These are phyloP conservation scores for Chymomyza fuscimana DNA, from an alignment of 2,888 invertebrate genomes.

Conservation along the genomic window DNA sequence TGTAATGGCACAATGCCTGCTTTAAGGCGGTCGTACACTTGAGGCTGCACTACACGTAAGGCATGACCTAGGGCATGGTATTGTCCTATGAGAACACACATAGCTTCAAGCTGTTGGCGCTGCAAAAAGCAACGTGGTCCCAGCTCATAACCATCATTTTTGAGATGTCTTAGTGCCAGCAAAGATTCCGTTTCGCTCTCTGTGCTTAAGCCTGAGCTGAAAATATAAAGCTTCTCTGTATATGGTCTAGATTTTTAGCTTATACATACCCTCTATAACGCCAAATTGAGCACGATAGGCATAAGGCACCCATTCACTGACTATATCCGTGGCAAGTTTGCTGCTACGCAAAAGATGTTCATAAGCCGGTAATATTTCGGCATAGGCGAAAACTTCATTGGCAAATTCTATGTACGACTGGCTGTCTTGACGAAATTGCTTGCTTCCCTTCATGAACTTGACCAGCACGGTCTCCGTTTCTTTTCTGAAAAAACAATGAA, in stretches of 20 bases:
- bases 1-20: conserved; percentile 63
- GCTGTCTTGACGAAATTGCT: conserved; percentile 68
- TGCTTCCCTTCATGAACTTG: conserved; percentile 78
- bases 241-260: neutral
- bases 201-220: conserved; percentile 50
- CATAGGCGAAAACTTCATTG: conserved; percentile 77
- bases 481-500: conserved; percentile 27
- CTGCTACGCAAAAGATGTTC: conserved; percentile 60
- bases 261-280: conserved; percentile 62
- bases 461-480: conserved; percentile 60
- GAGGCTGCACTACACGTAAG: conserved; percentile 60
- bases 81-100: conserved; percentile 68
- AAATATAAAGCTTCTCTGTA: neutral
- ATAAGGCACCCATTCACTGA: conserved; percentile 66
- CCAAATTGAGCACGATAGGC: conserved; percentile 72
- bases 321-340: conserved; percentile 43
- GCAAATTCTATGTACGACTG: conserved; percentile 76
- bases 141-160: conserved; percentile 67
- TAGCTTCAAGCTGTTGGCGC: conserved; percentile 68
- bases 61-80: conserved; percentile 77
- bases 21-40: conserved; percentile 59
- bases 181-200: conserved; percentile 62
- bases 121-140: conserved; percentile 74
- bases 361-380: conserved; percentile 73
- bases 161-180: conserved; percentile 75